Percentiles rank a stretch among this genome's conserved stretches.
Conservation (phyloP, 2,113 vertebrate genomes). For the Struthidea cinerea region DNA sequence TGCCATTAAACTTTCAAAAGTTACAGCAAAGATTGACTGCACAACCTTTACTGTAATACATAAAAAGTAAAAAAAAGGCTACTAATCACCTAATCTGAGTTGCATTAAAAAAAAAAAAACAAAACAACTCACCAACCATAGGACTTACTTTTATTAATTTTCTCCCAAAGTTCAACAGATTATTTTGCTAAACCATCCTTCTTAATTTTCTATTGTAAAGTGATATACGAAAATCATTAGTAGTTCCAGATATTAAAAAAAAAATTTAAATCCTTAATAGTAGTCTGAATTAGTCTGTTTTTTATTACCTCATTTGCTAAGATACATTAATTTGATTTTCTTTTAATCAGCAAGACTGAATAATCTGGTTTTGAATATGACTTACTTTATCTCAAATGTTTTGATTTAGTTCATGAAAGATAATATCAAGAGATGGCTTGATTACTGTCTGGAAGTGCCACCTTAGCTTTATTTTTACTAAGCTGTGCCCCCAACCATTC, state of each 20-base stretch:
- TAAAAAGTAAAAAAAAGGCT: neutral
- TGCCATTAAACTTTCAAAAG: neutral
- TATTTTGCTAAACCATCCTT: neutral
- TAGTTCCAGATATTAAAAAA: neutral
- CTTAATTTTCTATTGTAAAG: neutral
- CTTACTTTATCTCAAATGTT: neutral
- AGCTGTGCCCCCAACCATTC: neutral
- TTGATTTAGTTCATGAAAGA: neutral
- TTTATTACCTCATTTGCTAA: neutral
- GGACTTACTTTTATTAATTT: neutral
- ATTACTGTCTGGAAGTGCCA: neutral
- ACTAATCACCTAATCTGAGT: neutral
- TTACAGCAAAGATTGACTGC: neutral
- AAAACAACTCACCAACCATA: accelerated
- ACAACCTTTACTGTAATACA: neutral
- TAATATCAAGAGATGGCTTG: neutral
- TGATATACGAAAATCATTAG: neutral
- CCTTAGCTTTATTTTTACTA: neutral
- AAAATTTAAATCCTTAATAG: neutral
- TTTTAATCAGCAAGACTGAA: neutral
- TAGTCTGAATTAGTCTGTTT: neutral
- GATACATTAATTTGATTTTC: neutral
- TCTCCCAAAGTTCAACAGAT: neutral
- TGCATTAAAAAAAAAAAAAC: neutral
- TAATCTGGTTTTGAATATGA: neutral